Conservation (phyloP, 1,140 invertebrate species). For the Uloborus diversus region DNA sequence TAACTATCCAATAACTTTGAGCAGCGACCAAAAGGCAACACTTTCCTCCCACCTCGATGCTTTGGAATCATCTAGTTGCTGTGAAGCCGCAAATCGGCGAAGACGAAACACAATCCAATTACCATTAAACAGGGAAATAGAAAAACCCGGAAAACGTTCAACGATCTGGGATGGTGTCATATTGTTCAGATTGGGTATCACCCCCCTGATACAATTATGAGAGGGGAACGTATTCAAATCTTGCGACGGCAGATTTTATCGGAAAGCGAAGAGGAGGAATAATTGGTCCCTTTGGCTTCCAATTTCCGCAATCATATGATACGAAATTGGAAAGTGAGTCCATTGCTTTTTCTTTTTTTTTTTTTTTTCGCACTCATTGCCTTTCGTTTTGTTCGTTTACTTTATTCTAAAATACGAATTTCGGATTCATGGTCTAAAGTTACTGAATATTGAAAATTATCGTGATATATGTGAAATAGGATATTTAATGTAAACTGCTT, state of each 20-base stretch:
- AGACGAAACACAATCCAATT: constrained; percentile 21
- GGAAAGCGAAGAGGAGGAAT: neutral
- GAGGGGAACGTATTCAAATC: constrained; percentile 39
- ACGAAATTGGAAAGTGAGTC: neutral
- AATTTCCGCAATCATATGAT: constrained; percentile 26
- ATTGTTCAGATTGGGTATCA: constrained; percentile 46
- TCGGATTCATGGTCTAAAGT: too few species aligned
- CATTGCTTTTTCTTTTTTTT: too few species aligned
- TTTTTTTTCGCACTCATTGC: too few species aligned
- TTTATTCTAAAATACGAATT: too few species aligned
- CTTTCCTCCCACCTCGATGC: too few species aligned
- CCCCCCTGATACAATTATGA: constrained; percentile 31
- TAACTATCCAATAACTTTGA: too few species aligned
- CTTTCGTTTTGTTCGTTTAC: too few species aligned
- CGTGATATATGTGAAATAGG: too few species aligned
- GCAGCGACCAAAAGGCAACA: too few species aligned
- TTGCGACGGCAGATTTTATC: constrained; percentile 17
- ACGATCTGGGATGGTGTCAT: constrained; percentile 25
- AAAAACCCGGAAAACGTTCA: neutral
- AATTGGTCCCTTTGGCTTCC: constrained; percentile 16
- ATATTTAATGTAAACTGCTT: too few species aligned
- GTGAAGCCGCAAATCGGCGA: neutral
- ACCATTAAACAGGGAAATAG: constrained; percentile 43
- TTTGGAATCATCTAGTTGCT: too few species aligned
- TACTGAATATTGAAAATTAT: too few species aligned